Conservation (phyloP, 2,888 invertebrate species). For the Macrosiphum euphorbiae region DNA sequence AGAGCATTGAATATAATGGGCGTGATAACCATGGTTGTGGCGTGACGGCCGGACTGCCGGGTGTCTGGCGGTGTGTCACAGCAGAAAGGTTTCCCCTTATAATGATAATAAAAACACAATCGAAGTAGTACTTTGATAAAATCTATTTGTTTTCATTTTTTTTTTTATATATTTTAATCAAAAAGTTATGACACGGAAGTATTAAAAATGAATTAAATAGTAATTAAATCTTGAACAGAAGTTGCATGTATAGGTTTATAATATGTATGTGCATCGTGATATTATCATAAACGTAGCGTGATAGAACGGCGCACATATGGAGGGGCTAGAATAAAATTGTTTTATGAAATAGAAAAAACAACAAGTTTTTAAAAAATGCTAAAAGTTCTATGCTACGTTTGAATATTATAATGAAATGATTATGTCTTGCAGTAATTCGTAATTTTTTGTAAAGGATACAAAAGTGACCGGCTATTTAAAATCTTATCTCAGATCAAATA, state of each 20-base stretch:
- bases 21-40: background rate
- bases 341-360: background rate
- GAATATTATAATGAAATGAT: background rate
- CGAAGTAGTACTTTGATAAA: conserved; percentile 9
- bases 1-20: background rate
- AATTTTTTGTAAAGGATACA: background rate
- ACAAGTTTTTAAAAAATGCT: background rate
- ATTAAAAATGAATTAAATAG: conserved; percentile 20
- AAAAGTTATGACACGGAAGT: background rate
- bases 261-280: background rate
- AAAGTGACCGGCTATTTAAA: background rate
- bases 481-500: background rate
- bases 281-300: background rate
- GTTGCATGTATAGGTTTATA: background rate
- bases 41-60: background rate
- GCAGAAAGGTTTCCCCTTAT: background rate
- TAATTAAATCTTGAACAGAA: background rate
- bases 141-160: background rate
- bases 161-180: background rate
- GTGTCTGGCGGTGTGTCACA: background rate
- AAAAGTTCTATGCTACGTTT: background rate
- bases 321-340: background rate
- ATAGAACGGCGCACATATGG: background rate
- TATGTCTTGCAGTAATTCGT: background rate
- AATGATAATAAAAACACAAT: conserved; percentile 9